Conservation (phyloP, 2,113 vertebrate genomes). For the Paramormyrops kingsleyae region DNA sequence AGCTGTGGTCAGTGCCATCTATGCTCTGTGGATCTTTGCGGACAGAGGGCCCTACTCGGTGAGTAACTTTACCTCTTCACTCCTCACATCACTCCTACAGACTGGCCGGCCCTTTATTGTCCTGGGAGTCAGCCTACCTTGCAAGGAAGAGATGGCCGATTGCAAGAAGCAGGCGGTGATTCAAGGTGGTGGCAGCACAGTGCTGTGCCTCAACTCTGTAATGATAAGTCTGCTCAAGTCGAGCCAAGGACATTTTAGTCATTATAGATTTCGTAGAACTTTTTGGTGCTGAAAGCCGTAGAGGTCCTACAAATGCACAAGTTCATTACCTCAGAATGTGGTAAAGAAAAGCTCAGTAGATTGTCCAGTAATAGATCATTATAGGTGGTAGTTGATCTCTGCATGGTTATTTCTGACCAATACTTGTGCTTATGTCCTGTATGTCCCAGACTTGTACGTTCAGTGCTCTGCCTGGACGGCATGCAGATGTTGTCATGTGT, state of each 20-base stretch:
- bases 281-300: background rate
- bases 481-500: background rate
- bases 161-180: background rate
- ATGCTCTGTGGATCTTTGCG: background rate
- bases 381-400: background rate
- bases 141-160: background rate
- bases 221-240: background rate
- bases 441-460: background rate
- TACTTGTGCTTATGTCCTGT: background rate
- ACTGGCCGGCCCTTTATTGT: background rate
- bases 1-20: background rate
- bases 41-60: background rate
- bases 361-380: background rate
- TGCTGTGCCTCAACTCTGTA: background rate
- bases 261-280: background rate
- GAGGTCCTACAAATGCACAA: background rate
- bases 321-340: background rate
- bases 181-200: background rate
- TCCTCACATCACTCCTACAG: background rate
- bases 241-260: background rate
- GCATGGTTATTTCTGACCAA: background rate
- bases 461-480: background rate
- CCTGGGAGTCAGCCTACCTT: background rate
- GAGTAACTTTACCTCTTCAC: background rate
- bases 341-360: background rate